These are phyloP conservation scores for Morinoia aosen DNA, from an alignment of 2,888 invertebrate genomes.

Conservation along the genomic window DNA sequence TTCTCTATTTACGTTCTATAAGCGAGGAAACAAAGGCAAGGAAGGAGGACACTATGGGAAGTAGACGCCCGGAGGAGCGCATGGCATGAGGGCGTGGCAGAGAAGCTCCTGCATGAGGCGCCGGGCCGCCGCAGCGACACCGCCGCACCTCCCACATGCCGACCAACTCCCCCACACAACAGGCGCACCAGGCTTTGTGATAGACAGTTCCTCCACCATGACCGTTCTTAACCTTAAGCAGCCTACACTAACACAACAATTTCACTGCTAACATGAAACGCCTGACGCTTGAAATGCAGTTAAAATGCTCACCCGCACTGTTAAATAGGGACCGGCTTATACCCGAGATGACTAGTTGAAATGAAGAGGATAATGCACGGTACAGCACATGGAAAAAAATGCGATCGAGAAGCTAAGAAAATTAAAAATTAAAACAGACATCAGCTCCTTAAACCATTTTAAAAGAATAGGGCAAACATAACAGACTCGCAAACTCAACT, in stretches of 20 bases:
- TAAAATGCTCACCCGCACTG: not conserved
- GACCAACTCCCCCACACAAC: not conserved
- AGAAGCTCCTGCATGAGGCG: not conserved
- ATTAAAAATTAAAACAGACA: not conserved
- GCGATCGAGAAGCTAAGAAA: not conserved
- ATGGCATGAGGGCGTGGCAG: not conserved
- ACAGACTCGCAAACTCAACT: not conserved
- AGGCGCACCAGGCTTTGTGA: not conserved
- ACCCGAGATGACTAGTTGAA: not conserved
- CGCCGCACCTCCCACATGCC: constrained; percentile 10
- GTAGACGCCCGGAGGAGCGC: not conserved
- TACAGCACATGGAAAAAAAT: not conserved
- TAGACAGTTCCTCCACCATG: not conserved
- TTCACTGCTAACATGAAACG: not conserved
- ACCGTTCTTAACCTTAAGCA: not conserved
- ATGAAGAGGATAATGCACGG: not conserved
- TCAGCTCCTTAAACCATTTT: not conserved
- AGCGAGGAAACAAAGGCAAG: not conserved
- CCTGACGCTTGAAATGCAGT: not conserved
- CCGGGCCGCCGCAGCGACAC: not conserved
- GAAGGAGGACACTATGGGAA: not conserved
- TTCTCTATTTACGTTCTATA: not conserved
- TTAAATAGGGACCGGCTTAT: not conserved
- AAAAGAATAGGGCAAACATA: not conserved
- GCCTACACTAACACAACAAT: not conserved